Percentiles rank a stretch among this genome's conserved stretches.
phyloP scores from a whole-genome alignment of 2,113 vertebrate genomes.

The Syrrhaptes paradoxus region DNA sequence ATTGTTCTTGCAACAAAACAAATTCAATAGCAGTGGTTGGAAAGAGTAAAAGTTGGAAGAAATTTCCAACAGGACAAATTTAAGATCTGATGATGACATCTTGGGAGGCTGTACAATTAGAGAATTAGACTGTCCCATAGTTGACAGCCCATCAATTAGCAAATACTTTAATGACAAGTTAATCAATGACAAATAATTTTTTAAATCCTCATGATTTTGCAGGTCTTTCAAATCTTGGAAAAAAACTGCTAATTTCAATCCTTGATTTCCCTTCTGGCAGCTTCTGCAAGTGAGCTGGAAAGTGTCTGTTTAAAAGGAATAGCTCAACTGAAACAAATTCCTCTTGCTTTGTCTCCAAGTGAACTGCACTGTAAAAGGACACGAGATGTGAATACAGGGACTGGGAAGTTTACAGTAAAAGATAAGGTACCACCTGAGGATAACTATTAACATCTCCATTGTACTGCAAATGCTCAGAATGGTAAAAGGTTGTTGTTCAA shows the following conservation, averaged over 20 bases:
- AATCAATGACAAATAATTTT: background rate
- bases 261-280: constrained; percentile 67
- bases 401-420: constrained; percentile 67
- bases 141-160: background rate
- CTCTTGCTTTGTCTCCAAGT: constrained; percentile 77
- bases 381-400: constrained; percentile 58
- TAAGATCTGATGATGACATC: background rate
- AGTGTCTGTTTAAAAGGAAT: constrained; percentile 70
- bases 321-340: constrained; percentile 81
- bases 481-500: constrained; percentile 66
- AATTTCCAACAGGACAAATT: constrained; percentile 44
- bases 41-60: constrained; percentile 35
- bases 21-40: constrained; percentile 39
- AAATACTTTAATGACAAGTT: constrained; percentile 7
- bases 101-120: background rate
- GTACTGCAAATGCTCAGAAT: constrained; percentile 53
- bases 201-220: background rate
- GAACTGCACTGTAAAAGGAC: constrained; percentile 74
- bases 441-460: constrained; percentile 62
- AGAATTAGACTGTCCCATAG: background rate
- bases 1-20: constrained; percentile 58
- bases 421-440: constrained; percentile 57
- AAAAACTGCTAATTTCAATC: constrained; percentile 19
- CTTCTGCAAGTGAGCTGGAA: constrained; percentile 73
- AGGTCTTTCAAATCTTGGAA: background rate